phyloP scores from a whole-genome alignment of 2,797 vertebrate species.

The Rachycentron canadum region DNA sequence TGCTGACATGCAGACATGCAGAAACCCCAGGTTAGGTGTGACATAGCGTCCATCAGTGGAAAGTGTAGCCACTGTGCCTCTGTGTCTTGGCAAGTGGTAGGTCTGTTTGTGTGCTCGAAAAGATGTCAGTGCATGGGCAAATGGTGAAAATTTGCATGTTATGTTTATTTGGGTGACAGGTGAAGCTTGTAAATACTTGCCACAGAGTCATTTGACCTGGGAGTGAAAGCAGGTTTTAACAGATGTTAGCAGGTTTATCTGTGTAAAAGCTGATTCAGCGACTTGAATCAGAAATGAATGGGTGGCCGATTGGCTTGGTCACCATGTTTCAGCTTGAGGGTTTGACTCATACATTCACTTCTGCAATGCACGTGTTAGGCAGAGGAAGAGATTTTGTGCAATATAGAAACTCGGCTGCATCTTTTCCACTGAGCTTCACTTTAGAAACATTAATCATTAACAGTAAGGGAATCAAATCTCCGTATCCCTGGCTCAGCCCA shows the following conservation, averaged over 20 bases:
- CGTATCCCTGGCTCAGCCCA: slow-evolving; percentile 27
- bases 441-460: slow-evolving; percentile 43
- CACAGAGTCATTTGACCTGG: too few species aligned
- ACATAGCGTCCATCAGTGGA: too few species aligned
- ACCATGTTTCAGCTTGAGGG: background rate
- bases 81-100: too few species aligned
- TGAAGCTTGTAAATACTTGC: too few species aligned
- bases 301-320: slow-evolving; percentile 2
- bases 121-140: background rate
- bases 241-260: background rate
- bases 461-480: slow-evolving; percentile 29
- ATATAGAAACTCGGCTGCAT: background rate
- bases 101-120: background rate
- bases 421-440: slow-evolving; percentile 7
- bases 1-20: too few species aligned
- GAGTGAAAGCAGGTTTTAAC: background rate
- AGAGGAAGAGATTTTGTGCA: slow-evolving; percentile 8
- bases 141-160: too few species aligned
- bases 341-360: background rate
- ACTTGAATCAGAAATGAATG: slow-evolving; percentile 24
- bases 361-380: background rate
- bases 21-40: too few species aligned
- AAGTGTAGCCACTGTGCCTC: too few species aligned
- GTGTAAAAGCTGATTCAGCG: too few species aligned
- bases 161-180: background rate